Conservation (phyloP, 2,113 vertebrate genomes). For the Mus pahari region DNA sequence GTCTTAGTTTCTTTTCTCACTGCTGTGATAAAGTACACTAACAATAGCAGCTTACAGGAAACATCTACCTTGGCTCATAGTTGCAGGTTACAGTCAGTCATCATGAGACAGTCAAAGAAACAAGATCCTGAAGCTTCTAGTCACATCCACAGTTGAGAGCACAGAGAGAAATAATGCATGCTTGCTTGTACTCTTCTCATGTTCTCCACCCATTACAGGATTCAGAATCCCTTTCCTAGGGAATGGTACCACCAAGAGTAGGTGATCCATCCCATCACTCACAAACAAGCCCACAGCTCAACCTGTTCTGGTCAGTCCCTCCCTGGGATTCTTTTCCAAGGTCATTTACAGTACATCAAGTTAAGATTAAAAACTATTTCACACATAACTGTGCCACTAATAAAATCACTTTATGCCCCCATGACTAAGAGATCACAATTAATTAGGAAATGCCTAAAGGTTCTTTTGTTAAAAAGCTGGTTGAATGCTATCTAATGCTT, state of each 20-base stretch:
- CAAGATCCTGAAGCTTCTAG: not conserved
- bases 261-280: too few relatives aligned
- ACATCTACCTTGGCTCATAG: not conserved
- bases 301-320: not conserved
- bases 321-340: not conserved
- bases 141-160: not conserved
- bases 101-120: not conserved
- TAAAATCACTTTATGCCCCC: not conserved
- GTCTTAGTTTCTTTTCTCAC: not conserved
- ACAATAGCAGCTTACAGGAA: not conserved
- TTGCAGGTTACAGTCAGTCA: not conserved
- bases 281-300: not conserved
- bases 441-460: not conserved
- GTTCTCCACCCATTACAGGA: not conserved
- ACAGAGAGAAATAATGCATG: not conserved
- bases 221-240: not conserved
- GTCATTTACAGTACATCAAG: not conserved
- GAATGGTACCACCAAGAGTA: not conserved
- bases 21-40: not conserved
- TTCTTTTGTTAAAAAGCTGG: not conserved
- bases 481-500: not conserved
- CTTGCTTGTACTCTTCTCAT: too few relatives aligned
- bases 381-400: not conserved
- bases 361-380: not conserved
- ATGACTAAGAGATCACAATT: not conserved